Evolutionary conservation across 2,888 invertebrate genomes (phyloP).

Genomic region (Acanthacorydalis orientalis): DNA sequence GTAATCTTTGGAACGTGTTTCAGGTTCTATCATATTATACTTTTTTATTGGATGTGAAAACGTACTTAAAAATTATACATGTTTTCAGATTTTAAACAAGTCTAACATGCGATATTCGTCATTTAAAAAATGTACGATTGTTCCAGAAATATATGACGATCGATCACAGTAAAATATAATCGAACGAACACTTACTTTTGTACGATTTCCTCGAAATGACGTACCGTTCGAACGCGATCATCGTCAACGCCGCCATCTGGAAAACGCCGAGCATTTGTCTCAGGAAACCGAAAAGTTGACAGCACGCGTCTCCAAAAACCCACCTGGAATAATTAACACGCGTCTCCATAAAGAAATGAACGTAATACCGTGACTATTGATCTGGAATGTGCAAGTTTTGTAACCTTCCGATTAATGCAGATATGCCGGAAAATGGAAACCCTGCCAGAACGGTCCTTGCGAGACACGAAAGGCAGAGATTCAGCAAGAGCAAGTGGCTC

Average conservation of each 20-base stretch:
- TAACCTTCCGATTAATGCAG: conserved; percentile 34
- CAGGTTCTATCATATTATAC: no score
- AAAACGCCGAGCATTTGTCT: conserved; percentile 36
- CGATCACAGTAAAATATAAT: no score
- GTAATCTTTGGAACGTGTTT: not conserved
- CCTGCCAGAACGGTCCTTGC: conserved; percentile 32
- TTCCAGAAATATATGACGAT: no score
- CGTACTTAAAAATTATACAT: no score
- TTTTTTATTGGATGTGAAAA: no score
- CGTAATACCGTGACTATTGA: no score
- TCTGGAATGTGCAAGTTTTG: no score
- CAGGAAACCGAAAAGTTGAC: conserved; percentile 36
- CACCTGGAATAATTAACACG: conserved; percentile 25
- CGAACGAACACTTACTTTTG: conserved; percentile 23
- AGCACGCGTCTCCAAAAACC: conserved; percentile 34
- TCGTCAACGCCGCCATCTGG: conserved; percentile 32
- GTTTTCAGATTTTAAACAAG: no score
- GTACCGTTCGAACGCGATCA: conserved; percentile 34
- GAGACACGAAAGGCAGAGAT: conserved; percentile 33
- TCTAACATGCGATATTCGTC: no score
- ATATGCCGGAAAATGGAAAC: conserved; percentile 35
- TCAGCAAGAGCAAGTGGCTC: conserved; percentile 35
- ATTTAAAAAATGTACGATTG: no score
- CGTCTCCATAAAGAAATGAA: not conserved
- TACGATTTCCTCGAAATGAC: conserved; percentile 29